Percentiles rank a stretch among this genome's conserved stretches.
Conservation (phyloP, 2,888 invertebrate species). For the Agrypnus murinus region DNA sequence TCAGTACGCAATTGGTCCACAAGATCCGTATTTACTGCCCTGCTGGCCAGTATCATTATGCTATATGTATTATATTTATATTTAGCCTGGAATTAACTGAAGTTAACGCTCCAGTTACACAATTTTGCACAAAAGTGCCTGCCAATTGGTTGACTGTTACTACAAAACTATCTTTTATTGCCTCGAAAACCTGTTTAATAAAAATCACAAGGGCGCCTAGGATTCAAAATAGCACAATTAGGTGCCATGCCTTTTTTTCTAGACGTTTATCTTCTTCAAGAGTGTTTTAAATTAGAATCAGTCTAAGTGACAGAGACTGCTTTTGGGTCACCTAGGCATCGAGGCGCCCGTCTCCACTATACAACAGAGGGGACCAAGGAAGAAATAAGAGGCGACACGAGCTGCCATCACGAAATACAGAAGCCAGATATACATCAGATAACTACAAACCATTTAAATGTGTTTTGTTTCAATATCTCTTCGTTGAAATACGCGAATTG, state of each 20-base stretch:
- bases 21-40: constrained; percentile 64
- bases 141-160: not conserved
- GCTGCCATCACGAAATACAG: constrained; percentile 56
- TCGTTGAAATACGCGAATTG: constrained; percentile 46
- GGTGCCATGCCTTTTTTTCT: not conserved
- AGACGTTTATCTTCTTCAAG: too few relatives aligned
- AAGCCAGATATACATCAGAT: constrained; percentile 60
- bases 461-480: constrained; percentile 63
- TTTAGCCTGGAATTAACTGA: constrained; percentile 39
- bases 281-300: constrained; percentile 3
- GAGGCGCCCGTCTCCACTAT: constrained; percentile 3
- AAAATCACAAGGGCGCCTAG: not conserved
- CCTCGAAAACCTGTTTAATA: not conserved
- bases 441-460: constrained; percentile 61
- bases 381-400: constrained; percentile 44
- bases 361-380: not conserved
- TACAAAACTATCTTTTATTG: not conserved
- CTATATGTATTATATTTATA: constrained; percentile 39
- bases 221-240: not conserved
- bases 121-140: constrained; percentile 32
- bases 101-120: constrained; percentile 43
- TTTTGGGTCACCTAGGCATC: constrained; percentile 8
- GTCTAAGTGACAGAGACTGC: constrained; percentile 1
- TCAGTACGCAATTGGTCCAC: constrained; percentile 60
- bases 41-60: constrained; percentile 57